Base-by-base conservation (phyloP, 2,797 vertebrate genomes). In the Lindbergichthys nudifrons region DNA sequence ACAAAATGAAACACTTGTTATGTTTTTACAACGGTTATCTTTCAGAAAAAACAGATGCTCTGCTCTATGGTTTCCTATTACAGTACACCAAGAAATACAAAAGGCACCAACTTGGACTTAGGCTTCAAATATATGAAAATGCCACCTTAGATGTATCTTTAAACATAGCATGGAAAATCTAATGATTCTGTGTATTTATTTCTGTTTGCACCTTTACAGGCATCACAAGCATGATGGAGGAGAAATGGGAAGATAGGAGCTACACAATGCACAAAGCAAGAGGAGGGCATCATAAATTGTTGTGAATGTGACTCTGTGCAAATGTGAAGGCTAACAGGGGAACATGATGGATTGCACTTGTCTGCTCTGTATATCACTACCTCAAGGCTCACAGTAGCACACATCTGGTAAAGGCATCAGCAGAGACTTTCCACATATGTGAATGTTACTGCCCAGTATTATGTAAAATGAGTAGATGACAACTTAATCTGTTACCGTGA, bases 321-420 rank as follows among this genome's bases (percentile, higher is more conserved):
- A 68, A 52, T 79, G 18, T 62, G 65, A 79, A 72, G 65, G 56
- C 59, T 16, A 81, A 65, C 66, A 62, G 73, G 64, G 69, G 30
- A 69, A 86, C 71, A 70, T 65, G 77, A 85, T 85, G 80, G 75
- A 63, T 87, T 91, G 87, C 88, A 90, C 86, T 89, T 82, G 86
- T 87, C 60, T 75, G 64, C 83, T 50, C 73, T 72, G 75, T 79
- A 52, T 69, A 58, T 85, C 80, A 83, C 89, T 90, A 90, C 90
- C 92, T 92, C 89, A 87, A 70, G 75, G 78, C 68, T 85, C 51
- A 46, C 43, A 41, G 68, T 56, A 62, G 77, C 79, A 70, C 72
- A 65, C 65, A 66, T 75, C 61, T 86, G 74, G 77, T 81, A 1
- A 30, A 64, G 2, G 36, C 72, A 77, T 82, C 75, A 42, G 77